Evolutionary conservation across 2,888 invertebrate genomes (phyloP), one percentile per base, ranked within the genome.

Genomic region (Herminia tarsipennalis): DNA sequence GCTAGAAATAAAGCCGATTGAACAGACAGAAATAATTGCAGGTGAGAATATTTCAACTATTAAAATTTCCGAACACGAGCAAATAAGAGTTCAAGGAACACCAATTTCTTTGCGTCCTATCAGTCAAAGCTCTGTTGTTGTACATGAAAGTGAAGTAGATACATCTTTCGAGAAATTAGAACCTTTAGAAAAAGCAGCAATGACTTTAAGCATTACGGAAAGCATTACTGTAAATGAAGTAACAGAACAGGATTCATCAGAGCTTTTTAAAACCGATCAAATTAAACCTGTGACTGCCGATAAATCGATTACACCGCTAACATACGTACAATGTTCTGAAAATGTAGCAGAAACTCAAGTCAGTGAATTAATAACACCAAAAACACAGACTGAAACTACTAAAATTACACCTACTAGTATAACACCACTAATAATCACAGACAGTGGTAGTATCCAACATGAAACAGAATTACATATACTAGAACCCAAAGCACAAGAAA

Each of bases 251-350:
- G 79, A 81, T 49, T 70, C 68, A 36, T 71, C 78, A 56, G 68
- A 76, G 29, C 54, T 62, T 40, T 73, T 86, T 20, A 60, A 50
- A 41, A 38, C 70, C 22, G 61, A 60, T 43, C 55, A 70, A 71
- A 63, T 66, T 52, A 80, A 81, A 66, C 52, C 63, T 54, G 78
- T 61, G 22, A 78, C 49, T 36, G 88, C 84, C 38, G 78, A 82
- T 62, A 76, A 76, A 55, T 70, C 73, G 27, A 47, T 79, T 33
- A 83, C 73, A 68, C 79, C 77, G 67, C 78, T 85, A 53, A 72
- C 78, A 77, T 81, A 84, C 65, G 40, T 89, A 69, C 78, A 84
- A 73, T 84, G 86, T 67, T 76, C 81, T 41, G 89, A 88, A 77
- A 83, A 79, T 66, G 62, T 86, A 48, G 36, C 74, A 38, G 78